Conservation (phyloP, 2,113 vertebrate genomes). For the Oreocharis arfaki region DNA sequence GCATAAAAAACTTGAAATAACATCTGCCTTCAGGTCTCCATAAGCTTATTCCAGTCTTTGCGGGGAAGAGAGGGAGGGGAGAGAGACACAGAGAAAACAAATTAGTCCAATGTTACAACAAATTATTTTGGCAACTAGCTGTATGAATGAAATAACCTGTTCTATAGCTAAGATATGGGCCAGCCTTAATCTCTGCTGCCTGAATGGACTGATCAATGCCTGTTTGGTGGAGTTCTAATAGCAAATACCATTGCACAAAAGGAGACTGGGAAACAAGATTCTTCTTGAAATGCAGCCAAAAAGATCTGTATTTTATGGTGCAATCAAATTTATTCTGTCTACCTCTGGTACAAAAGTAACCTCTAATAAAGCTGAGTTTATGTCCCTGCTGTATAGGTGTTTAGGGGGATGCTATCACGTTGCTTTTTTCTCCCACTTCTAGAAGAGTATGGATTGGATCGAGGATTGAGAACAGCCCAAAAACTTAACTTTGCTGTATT, state of each 20-base stretch:
- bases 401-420: neutral
- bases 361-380: constrained; percentile 16
- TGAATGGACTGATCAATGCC: neutral
- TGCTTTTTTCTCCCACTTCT: neutral
- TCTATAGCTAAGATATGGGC: neutral
- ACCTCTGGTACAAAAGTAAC: neutral
- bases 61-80: accelerated
- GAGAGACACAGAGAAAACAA: neutral
- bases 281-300: constrained; percentile 1
- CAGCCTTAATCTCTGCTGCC: neutral
- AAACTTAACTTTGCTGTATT: neutral
- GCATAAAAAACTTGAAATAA: neutral
- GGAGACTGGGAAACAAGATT: neutral
- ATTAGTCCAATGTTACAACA: neutral
- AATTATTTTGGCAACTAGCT: neutral
- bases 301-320: neutral
- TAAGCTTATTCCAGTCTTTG: neutral
- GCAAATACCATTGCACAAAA: neutral
- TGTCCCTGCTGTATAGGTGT: neutral
- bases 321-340: neutral
- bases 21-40: neutral
- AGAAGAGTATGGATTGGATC: neutral
- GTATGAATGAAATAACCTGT: neutral
- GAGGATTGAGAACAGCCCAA: neutral
- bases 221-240: neutral